Conservation (phyloP, 1,140 invertebrate species). For the Euura lappo region DNA sequence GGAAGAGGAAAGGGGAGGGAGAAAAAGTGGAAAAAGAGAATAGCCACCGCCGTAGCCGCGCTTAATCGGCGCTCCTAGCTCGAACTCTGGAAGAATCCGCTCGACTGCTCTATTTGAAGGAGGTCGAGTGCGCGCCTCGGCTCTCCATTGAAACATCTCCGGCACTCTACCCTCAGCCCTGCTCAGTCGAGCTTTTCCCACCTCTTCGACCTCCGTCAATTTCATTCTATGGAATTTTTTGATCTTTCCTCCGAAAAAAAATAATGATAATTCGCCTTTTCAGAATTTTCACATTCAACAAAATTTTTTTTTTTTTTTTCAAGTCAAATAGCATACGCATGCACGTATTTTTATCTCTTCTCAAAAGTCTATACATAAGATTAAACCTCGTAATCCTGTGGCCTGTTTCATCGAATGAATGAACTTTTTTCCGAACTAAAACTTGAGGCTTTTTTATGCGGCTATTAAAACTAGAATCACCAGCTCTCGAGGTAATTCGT, state of each 20-base stretch:
- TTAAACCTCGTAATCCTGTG: too few relatives aligned
- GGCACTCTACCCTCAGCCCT: not conserved
- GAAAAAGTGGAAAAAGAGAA: not conserved
- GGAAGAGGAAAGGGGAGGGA: not conserved
- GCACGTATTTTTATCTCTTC: too few relatives aligned
- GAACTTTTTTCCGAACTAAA: too few relatives aligned
- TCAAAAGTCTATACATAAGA: too few relatives aligned
- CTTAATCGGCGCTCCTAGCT: conserved; percentile 1
- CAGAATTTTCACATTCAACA: not conserved
- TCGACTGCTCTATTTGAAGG: conserved; percentile 5
- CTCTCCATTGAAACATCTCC: conserved; percentile 5
- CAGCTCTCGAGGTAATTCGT: too few relatives aligned
- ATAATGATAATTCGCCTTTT: not conserved
- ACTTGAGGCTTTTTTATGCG: too few relatives aligned
- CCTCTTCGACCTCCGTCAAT: not conserved
- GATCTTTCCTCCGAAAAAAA: not conserved
- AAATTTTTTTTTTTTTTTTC: too few relatives aligned
- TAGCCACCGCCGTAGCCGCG: not conserved
- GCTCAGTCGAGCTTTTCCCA: not conserved
- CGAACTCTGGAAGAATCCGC: conserved; percentile 5
- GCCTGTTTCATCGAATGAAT: too few relatives aligned
- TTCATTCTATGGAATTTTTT: not conserved
- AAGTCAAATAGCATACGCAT: too few relatives aligned
- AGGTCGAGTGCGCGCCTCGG: not conserved
- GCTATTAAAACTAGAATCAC: too few relatives aligned